Conservation (phyloP, 2,797 vertebrate species). For the Trichosurus vulpecula region DNA sequence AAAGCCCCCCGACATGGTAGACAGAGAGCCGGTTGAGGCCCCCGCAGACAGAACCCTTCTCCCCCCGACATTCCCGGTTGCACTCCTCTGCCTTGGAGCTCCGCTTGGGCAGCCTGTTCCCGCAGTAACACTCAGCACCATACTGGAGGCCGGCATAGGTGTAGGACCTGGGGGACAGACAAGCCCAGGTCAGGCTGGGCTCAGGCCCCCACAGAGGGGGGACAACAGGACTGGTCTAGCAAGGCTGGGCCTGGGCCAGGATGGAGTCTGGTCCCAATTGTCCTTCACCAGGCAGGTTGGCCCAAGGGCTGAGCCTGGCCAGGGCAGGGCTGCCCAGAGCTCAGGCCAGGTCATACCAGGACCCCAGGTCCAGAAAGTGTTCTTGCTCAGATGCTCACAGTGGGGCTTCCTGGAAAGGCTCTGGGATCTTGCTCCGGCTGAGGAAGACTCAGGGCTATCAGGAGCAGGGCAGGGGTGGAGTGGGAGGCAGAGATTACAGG, state of each 20-base stretch:
- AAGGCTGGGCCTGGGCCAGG: neutral
- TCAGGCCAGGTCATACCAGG: too few species aligned
- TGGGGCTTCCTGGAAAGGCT: too few species aligned
- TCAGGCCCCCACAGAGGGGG: neutral
- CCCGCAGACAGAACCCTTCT: conserved; percentile 91
- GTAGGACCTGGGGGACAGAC: conserved; percentile 88
- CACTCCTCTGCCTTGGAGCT: conserved; percentile 90
- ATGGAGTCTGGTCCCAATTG: neutral
- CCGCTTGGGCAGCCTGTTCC: conserved; percentile 88
- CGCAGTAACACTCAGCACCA: conserved; percentile 96
- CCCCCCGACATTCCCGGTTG: conserved; percentile 92
- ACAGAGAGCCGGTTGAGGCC: conserved; percentile 93
- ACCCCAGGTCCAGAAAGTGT: too few species aligned
- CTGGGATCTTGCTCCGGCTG: neutral
- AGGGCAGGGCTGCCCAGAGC: neutral
- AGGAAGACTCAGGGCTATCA: neutral
- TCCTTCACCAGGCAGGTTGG: neutral
- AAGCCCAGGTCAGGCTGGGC: neutral
- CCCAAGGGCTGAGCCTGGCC: neutral
- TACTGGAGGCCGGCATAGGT: conserved; percentile 93
- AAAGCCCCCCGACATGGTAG: conserved; percentile 90
- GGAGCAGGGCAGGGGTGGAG: too few species aligned
- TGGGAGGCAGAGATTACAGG: too few species aligned
- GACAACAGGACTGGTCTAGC: too few species aligned
- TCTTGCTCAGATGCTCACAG: neutral